Conservation (phyloP, 2,888 invertebrate genomes). For the Hirtodrosophila confusa region DNA sequence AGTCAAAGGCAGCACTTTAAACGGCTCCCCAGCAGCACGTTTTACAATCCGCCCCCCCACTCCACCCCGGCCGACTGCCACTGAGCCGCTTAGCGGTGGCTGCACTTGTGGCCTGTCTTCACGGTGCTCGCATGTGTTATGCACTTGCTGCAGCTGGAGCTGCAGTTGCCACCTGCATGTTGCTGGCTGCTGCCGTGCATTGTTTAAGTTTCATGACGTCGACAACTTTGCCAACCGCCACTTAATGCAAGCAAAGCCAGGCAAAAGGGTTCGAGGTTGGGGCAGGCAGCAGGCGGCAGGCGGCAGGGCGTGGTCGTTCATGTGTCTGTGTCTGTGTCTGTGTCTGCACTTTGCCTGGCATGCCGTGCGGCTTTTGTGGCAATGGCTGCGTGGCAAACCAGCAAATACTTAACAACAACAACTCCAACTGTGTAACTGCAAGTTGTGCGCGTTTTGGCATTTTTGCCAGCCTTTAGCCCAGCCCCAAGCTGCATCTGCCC, state of each 20-base stretch:
- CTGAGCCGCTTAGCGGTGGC: slow-evolving; percentile 21
- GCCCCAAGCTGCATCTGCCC: neutral
- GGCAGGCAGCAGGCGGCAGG: neutral
- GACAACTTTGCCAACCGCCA: slow-evolving; percentile 75
- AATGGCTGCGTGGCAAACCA: slow-evolving; percentile 60
- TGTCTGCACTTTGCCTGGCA: slow-evolving; percentile 65
- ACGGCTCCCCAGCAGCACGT: slow-evolving; percentile 3
- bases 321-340: slow-evolving; percentile 15
- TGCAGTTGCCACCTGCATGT: slow-evolving; percentile 13
- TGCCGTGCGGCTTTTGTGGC: slow-evolving; percentile 72
- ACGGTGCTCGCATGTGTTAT: slow-evolving; percentile 34
- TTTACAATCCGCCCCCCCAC: neutral
- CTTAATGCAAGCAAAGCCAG: slow-evolving; percentile 67
- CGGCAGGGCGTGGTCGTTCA: slow-evolving; percentile 17
- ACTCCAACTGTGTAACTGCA: slow-evolving; percentile 22
- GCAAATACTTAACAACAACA: slow-evolving; percentile 50
- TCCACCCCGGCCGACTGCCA: neutral
- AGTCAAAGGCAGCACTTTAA: slow-evolving; percentile 52
- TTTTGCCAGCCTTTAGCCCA: slow-evolving; percentile 21
- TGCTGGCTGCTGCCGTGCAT: slow-evolving; percentile 49
- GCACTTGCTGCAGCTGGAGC: slow-evolving; percentile 38
- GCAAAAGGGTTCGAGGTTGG: slow-evolving; percentile 16
- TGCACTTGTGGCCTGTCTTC: slow-evolving; percentile 17
- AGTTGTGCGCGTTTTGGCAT: slow-evolving; percentile 41
- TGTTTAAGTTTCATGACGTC: slow-evolving; percentile 73